Percentiles rank a stretch among this genome's conserved stretches.
phyloP scores from a whole-genome alignment of 1,140 invertebrate species.

The Bombyx mandarina region DNA sequence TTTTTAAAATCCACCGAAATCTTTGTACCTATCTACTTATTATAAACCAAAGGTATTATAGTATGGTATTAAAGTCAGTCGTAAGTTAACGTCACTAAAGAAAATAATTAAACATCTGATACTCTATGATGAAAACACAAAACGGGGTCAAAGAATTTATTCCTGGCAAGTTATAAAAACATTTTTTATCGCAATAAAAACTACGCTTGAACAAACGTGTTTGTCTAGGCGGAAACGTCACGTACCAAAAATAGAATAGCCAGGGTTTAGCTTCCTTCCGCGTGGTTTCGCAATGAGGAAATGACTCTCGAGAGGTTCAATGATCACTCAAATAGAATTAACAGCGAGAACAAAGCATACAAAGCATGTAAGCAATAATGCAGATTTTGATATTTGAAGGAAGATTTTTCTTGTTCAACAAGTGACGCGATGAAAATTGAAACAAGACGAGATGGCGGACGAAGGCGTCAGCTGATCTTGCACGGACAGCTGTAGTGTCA shows the following conservation, averaged over 20 bases:
- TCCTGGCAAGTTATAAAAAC: constrained; percentile 12
- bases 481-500: constrained; percentile 35
- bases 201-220: constrained; percentile 12
- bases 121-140: constrained; percentile 4
- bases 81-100: neutral
- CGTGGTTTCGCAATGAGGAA: constrained; percentile 36
- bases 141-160: constrained; percentile 25
- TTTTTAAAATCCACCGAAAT: constrained; percentile 1
- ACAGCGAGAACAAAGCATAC: constrained; percentile 17
- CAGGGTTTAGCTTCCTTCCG: constrained; percentile 51
- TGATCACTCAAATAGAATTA: too few species aligned
- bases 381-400: constrained; percentile 49
- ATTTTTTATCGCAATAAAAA: constrained; percentile 9
- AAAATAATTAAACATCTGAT: constrained; percentile 18
- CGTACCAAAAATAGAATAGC: constrained; percentile 50
- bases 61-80: neutral
- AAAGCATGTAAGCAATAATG: constrained; percentile 54
- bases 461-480: constrained; percentile 62
- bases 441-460: constrained; percentile 61
- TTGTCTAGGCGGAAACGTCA: constrained; percentile 39
- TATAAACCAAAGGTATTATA: neutral
- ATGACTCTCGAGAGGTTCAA: constrained; percentile 10
- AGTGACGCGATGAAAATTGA: constrained; percentile 58
- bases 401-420: constrained; percentile 50
- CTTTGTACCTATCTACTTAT: neutral